Conservation (phyloP, 2,797 vertebrate species). For the Fistularia tabacaria region DNA sequence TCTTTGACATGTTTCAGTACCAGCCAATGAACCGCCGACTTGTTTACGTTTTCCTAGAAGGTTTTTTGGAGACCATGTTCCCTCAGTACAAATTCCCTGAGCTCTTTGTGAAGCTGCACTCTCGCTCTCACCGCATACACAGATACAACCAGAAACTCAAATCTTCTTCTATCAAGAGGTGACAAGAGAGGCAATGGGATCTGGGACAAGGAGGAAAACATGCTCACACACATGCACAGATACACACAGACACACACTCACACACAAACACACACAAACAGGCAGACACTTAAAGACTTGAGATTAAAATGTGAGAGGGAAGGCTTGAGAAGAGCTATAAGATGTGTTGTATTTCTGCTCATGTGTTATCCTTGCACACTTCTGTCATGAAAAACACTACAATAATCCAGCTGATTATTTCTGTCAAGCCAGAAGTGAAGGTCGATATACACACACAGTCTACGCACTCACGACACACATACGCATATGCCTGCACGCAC, state of each 20-base stretch:
- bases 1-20: slow-evolving; percentile 99
- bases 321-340: slow-evolving; percentile 22
- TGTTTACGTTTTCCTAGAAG: slow-evolving; percentile 95
- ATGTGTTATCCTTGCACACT: not conserved
- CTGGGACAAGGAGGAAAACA: slow-evolving; percentile 26
- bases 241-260: slow-evolving; percentile 8
- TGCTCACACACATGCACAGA: not conserved
- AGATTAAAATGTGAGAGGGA: slow-evolving; percentile 25
- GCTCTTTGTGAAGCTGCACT: slow-evolving; percentile 98
- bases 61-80: slow-evolving; percentile 97
- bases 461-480: slow-evolving; percentile 18
- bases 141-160: slow-evolving; percentile 92
- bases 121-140: slow-evolving; percentile 88
- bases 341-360: slow-evolving; percentile 7
- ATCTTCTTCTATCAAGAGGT: slow-evolving; percentile 90
- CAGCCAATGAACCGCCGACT: slow-evolving; percentile 95
- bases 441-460: slow-evolving; percentile 5
- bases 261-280: slow-evolving; percentile 25
- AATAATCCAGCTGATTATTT: slow-evolving; percentile 4
- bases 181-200: slow-evolving; percentile 79
- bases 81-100: slow-evolving; percentile 96
- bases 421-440: slow-evolving; percentile 30
- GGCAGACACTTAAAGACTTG: slow-evolving; percentile 15
- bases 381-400: slow-evolving; percentile 50
- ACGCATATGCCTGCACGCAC: slow-evolving; percentile 25